Base-by-base conservation (phyloP, 64 coral and sea anemone species). In the Stichodactyla mertensii region DNA sequence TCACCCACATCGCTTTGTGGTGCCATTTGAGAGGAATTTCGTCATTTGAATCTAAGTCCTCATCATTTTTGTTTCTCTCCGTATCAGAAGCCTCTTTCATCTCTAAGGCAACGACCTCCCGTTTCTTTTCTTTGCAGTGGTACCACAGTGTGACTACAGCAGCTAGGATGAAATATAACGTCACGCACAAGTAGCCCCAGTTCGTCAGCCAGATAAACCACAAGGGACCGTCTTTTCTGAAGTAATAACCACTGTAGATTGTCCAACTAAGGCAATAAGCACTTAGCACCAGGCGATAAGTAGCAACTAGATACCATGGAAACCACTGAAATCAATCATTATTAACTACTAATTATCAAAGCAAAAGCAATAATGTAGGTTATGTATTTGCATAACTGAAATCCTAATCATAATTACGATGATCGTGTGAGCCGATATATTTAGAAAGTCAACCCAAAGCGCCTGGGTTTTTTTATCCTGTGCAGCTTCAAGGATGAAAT, bases 201-300 rank as follows among this genome's bases (percentile, higher is more conserved):
- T 88, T 90, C 1, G 94, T 93, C 14, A 96, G 66, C 52, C 78
- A 96, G 6, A 96, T 83, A 22, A 96, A 96, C 94, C 94, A 96
- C 57, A 85, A 87, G 20, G 85, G 59, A 0, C 83, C 77, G 0
- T 89, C 86, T 51, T 89, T 91, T 70, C 59, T 83, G 1, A 64
- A 83, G 52, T 86, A 82, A 61, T 88, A 92, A 5, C 93, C 89
- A 62, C 93, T 95, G 87, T 74, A 86, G 22, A 95, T 92, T 14
- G 84, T 84, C 93, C 93, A 95, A 14, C 89, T 86, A 1, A 89
- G 53, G 89, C 89, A 91, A 77, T 95, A 95, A 0, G 52, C 77
- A 10, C 62, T 64, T 16, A 95, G 54, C 60, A 95, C 52, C 53
- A 55, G 82, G 13, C 93, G 93, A 57, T 82, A 92, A 1, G 77